Percentiles rank a stretch among this genome's conserved stretches.
Conservation (phyloP, 2,113 vertebrate genomes). For the Coreoperca whiteheadi region DNA sequence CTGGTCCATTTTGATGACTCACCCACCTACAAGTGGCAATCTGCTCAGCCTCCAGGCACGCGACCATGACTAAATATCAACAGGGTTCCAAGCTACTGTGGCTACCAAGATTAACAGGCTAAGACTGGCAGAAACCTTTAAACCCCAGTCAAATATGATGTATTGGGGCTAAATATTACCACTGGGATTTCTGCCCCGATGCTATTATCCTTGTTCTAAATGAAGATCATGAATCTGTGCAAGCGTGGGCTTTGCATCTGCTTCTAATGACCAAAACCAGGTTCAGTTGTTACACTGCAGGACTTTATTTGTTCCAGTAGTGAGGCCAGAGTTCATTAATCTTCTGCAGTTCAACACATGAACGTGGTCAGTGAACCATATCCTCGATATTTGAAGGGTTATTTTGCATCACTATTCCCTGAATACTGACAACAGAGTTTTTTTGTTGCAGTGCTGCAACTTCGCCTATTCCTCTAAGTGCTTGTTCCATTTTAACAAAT, state of each 20-base stretch:
- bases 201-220: slow-evolving; percentile 45
- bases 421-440: slow-evolving; percentile 8
- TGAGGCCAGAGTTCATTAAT: slow-evolving; percentile 50
- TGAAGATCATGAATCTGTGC: slow-evolving; percentile 48
- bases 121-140: slow-evolving; percentile 58
- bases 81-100: slow-evolving; percentile 69
- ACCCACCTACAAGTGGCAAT: slow-evolving; percentile 58
- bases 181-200: slow-evolving; percentile 41
- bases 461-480: slow-evolving; percentile 20
- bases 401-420: slow-evolving; percentile 5
- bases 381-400: slow-evolving; percentile 30
- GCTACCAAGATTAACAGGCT: slow-evolving; percentile 63
- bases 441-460: slow-evolving; percentile 6
- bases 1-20: slow-evolving; percentile 59
- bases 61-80: slow-evolving; percentile 71
- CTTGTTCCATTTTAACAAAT: slow-evolving; percentile 22
- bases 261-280: slow-evolving; percentile 51
- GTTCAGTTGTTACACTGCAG: slow-evolving; percentile 13
- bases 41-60: slow-evolving; percentile 65
- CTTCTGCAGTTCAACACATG: slow-evolving; percentile 11
- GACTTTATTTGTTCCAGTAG: slow-evolving; percentile 39
- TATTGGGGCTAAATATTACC: slow-evolving; percentile 50
- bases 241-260: slow-evolving; percentile 41
- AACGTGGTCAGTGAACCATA: slow-evolving; percentile 35
- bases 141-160: slow-evolving; percentile 66